phyloP scores from a whole-genome alignment of 2,113 vertebrate genomes.

The Callopanchax toddi region DNA sequence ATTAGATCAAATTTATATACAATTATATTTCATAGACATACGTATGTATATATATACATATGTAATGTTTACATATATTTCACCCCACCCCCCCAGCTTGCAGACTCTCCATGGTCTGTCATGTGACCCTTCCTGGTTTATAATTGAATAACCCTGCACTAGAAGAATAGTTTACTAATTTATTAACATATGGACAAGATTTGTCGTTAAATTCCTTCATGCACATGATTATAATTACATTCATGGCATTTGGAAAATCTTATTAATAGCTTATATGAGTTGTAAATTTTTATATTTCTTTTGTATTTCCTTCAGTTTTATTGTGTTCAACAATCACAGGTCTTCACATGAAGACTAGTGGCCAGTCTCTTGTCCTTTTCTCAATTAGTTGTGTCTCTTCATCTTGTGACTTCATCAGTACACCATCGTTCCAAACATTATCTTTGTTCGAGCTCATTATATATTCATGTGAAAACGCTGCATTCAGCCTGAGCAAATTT shows the following conservation, averaged over 20 bases:
- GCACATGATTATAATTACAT: neutral
- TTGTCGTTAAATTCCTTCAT: neutral
- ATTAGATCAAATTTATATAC: too few species aligned
- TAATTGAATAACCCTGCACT: too few species aligned
- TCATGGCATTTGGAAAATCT: neutral
- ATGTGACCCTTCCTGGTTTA: too few species aligned
- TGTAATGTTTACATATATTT: too few species aligned
- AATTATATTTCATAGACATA: too few species aligned
- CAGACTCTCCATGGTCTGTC: too few species aligned
- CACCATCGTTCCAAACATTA: conserved; percentile 27
- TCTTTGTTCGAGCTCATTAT: conserved; percentile 46
- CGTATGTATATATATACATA: too few species aligned
- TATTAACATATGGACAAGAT: too few species aligned
- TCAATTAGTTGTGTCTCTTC: conserved; percentile 6
- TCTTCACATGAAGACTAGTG: too few species aligned
- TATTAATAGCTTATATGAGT: neutral
- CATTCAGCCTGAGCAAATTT: conserved; percentile 34
- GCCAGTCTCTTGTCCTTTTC: neutral
- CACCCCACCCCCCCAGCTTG: too few species aligned
- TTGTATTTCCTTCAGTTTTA: neutral
- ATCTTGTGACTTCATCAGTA: conserved; percentile 1
- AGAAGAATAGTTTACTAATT: too few species aligned
- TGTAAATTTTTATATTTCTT: neutral
- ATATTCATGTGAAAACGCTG: conserved; percentile 50
- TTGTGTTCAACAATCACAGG: conserved; percentile 8